These are phyloP conservation scores for Polyodon spathula DNA, from an alignment of 2,113 vertebrate species.

Conservation along the genomic window DNA sequence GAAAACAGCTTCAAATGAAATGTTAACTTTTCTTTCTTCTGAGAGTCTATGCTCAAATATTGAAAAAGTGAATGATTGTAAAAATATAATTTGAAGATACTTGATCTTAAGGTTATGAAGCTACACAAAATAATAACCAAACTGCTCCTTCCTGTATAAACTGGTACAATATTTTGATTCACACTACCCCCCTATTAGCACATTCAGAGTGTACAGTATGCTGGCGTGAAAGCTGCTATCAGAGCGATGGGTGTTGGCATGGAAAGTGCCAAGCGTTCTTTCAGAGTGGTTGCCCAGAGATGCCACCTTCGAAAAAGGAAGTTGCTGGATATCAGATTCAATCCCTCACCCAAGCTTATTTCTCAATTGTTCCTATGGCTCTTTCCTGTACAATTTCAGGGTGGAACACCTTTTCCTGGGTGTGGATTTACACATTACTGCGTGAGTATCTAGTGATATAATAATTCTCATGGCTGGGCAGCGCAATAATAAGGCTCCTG, in stretches of 20 bases:
- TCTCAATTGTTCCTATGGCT: neutral
- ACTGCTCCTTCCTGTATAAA: too few relatives aligned
- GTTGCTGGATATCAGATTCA: neutral
- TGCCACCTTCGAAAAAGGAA: constrained; percentile 1
- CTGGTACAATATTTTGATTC: too few relatives aligned
- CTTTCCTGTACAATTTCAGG: neutral
- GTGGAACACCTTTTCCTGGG: neutral
- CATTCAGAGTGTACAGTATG: neutral
- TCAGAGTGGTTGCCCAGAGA: neutral
- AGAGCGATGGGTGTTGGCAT: neutral
- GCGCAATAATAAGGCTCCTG: too few relatives aligned
- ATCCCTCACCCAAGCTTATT: constrained; percentile 1
- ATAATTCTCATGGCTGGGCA: too few relatives aligned
- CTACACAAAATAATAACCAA: too few relatives aligned
- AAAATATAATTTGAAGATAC: too few relatives aligned
- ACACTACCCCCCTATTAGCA: neutral
- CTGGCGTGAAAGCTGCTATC: neutral
- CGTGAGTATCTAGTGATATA: neutral
- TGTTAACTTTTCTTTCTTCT: too few relatives aligned
- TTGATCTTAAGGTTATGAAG: too few relatives aligned
- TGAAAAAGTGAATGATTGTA: too few relatives aligned
- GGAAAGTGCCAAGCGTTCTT: neutral
- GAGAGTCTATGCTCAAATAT: too few relatives aligned
- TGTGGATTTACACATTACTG: neutral
- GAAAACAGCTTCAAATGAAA: too few relatives aligned